Evolutionary conservation across 2,888 invertebrate genomes (phyloP).

Genomic region (Junonia oenone): DNA sequence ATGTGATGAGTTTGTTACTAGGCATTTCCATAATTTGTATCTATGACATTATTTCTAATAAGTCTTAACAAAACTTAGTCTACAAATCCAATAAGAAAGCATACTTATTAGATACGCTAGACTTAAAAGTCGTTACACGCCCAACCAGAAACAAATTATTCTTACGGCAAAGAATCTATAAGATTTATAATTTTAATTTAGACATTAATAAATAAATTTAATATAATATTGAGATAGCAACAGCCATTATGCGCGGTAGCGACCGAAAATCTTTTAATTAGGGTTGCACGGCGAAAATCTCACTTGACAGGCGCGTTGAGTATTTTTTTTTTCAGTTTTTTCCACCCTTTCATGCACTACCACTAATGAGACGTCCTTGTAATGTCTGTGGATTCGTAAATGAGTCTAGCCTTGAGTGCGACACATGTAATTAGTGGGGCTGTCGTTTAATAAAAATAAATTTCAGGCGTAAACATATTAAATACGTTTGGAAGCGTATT

Average conservation of each 20-base stretch:
- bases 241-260: slow-evolving; percentile 32
- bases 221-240: slow-evolving; percentile 17
- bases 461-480: slow-evolving; percentile 3
- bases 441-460: slow-evolving; percentile 22
- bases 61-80: too few relatives aligned
- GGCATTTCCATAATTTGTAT: too few relatives aligned
- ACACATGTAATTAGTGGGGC: slow-evolving; percentile 32
- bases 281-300: slow-evolving; percentile 37
- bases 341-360: slow-evolving; percentile 37
- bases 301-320: slow-evolving; percentile 33
- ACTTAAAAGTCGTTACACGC: too few relatives aligned
- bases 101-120: too few relatives aligned
- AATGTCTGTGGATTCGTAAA: slow-evolving; percentile 33
- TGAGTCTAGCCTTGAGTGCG: slow-evolving; percentile 29
- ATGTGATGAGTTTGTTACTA: too few relatives aligned
- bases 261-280: slow-evolving; percentile 61
- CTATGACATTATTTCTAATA: too few relatives aligned
- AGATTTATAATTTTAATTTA: neutral
- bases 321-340: slow-evolving; percentile 26
- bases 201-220: slow-evolving; percentile 10
- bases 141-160: too few relatives aligned
- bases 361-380: slow-evolving; percentile 65
- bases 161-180: too few relatives aligned
- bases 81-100: too few relatives aligned
- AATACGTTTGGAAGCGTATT: neutral